Base-by-base conservation (phyloP, 2,797 vertebrate genomes). In the Notolepis coatsorum region DNA sequence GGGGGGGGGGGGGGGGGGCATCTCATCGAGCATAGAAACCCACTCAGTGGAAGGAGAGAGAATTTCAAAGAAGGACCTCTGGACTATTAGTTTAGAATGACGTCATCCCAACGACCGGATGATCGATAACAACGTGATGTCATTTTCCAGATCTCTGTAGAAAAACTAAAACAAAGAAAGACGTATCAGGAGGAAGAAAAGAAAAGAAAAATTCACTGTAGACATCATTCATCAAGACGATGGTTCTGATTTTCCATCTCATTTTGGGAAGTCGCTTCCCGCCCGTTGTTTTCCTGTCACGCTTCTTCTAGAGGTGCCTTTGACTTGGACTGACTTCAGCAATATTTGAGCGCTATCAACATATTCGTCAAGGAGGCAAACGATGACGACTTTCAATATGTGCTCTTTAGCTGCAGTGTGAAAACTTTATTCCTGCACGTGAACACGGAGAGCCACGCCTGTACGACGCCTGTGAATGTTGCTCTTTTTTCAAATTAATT, bases 11-110 rank as follows among this genome's bases (percentile, higher is more conserved):
- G 62, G 45, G 75, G 5, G 39, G 74, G 68, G 66, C 75, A 83
- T 87, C 82, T 85, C 62, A 52, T 20, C 33, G 72, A 81, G 75
- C 83, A 78, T 77, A 82, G 80, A 87, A 82, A 86, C 75, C 51
- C 71, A 25, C 35, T 86, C 61, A 67, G 70, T 70, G 72, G 71
- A 82, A 62, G 67, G 51, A 75, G 15, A 69, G 47, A 65, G 68
- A 62, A 62, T n/a, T 67, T 71, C 45, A 65, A 71, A 83, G 76
- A 80, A 30, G 33, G 33, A 69, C 62, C 65, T 17, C 35, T 27
- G 30, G 53, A 58, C 54, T 60, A 39, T 70, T n/a, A 33, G 45
- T 77, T 77, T 41, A 69, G 42, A 42, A 73, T 74, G 71, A 74
- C 3, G 35, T 71, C 56, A 71, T 35, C 12, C 54, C 23, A 35